These are phyloP conservation scores for Actinostola sp. DNA, from an alignment of 92 coral and sea anemone species.

Conservation along the genomic window DNA sequence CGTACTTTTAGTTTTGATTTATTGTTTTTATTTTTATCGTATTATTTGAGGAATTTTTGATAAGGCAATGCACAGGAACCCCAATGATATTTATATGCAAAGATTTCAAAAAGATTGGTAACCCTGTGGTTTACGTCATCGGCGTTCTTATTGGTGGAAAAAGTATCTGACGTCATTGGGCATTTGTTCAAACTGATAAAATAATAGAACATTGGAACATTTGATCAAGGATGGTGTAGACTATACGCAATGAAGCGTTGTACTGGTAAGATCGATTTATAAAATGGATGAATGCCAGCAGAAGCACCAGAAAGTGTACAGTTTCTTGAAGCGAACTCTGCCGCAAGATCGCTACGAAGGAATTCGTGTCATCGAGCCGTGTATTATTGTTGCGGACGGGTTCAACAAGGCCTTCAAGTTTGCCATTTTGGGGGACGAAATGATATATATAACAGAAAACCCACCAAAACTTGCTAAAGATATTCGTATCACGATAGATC, in stretches of 20 bases:
- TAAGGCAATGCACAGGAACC: no score
- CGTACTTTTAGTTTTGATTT: no score
- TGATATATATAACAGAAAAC: slow-evolving; percentile 90
- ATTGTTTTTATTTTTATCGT: no score
- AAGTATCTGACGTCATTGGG: not conserved
- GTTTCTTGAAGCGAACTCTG: slow-evolving; percentile 84
- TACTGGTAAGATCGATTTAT: slow-evolving; percentile 18
- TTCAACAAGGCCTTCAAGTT: slow-evolving; percentile 90
- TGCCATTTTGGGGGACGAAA: slow-evolving; percentile 88
- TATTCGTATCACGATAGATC: slow-evolving; percentile 72
- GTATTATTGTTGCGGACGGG: slow-evolving; percentile 83
- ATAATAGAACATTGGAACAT: not conserved
- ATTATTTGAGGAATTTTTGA: no score
- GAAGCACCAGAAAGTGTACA: slow-evolving; percentile 93
- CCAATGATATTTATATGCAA: no score
- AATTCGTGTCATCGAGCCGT: slow-evolving; percentile 91
- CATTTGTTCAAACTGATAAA: slow-evolving; percentile 14
- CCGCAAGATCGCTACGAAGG: slow-evolving; percentile 84
- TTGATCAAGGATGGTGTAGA: not conserved
- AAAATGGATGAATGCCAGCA: slow-evolving; percentile 74
- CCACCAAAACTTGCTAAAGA: slow-evolving; percentile 89
- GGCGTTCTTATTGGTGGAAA: not conserved
- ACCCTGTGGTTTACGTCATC: not conserved
- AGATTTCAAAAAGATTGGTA: not conserved
- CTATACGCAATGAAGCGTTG: not conserved